Evolutionary conservation across 2,888 invertebrate genomes (phyloP).

Genomic region (Megastigmus dorsalis): DNA sequence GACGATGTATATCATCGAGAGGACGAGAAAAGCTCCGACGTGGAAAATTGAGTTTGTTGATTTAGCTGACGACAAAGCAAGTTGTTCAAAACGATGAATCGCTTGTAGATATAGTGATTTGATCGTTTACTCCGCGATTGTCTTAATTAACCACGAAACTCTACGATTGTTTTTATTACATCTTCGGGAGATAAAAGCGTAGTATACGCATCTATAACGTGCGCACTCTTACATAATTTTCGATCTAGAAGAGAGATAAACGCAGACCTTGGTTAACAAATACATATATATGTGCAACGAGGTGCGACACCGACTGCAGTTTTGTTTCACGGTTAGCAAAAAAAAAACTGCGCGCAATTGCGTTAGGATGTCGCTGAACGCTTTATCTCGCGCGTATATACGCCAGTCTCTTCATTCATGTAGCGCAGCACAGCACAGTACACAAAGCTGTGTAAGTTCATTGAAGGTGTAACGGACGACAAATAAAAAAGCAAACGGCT

Average conservation of each 20-base stretch:
- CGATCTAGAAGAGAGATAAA: neutral
- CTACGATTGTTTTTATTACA: no score
- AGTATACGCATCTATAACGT: no score
- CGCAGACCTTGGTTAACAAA: neutral
- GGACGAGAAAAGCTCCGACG: no score
- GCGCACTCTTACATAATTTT: constrained; percentile 1
- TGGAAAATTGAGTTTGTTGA: no score
- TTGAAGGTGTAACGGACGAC: neutral
- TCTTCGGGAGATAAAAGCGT: no score
- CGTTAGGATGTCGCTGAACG: neutral
- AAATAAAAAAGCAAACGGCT: neutral
- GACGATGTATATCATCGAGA: no score
- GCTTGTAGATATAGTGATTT: no score
- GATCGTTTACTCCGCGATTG: no score
- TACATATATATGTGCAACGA: neutral
- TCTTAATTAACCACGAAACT: no score
- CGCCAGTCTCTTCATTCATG: constrained; percentile 1
- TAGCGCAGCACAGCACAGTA: no score
- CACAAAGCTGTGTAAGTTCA: neutral
- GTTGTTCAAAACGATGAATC: no score
- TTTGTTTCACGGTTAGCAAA: neutral
- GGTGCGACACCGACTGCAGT: neutral
- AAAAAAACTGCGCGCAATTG: neutral
- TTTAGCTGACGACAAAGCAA: no score
- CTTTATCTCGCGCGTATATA: neutral